Conservation (phyloP, 2,797 vertebrate species). For the Sebastolobus alascanus region DNA sequence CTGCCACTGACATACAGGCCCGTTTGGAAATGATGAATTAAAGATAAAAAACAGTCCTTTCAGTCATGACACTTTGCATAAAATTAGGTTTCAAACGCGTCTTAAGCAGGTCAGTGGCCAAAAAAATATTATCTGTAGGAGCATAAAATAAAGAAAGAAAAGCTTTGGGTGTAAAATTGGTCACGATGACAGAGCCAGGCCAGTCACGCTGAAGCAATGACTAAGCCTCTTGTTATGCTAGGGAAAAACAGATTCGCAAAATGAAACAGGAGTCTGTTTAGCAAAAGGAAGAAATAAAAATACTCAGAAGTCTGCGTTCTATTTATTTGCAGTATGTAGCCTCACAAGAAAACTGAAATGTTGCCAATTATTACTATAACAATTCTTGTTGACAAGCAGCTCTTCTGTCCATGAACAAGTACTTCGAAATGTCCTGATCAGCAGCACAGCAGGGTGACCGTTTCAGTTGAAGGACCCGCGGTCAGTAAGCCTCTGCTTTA, state of each 20-base stretch:
- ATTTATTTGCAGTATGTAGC: neutral
- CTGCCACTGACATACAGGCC: neutral
- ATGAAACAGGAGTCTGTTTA: constrained; percentile 15
- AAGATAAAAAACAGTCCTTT: neutral
- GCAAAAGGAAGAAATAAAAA: constrained; percentile 3
- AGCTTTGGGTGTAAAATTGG: constrained; percentile 28
- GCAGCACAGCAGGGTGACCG: neutral
- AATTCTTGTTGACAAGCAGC: neutral
- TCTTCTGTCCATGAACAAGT: neutral
- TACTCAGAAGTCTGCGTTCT: neutral
- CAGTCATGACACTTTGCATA: neutral
- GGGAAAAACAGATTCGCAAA: constrained; percentile 5
- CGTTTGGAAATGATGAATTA: neutral
- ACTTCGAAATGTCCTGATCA: neutral
- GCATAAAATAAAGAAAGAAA: constrained; percentile 29
- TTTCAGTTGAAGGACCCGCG: neutral
- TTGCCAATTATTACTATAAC: neutral
- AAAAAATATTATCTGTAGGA: neutral
- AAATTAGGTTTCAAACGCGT: constrained; percentile 8
- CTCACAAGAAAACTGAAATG: neutral
- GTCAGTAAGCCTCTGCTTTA: constrained; percentile 3
- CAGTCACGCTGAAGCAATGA: constrained; percentile 45
- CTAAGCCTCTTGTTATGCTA: constrained; percentile 31
- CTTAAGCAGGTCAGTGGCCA: neutral
- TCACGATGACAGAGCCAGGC: constrained; percentile 44